Evolutionary conservation across 2,888 invertebrate genomes (phyloP).

Genomic region (Thera obeliscata): DNA sequence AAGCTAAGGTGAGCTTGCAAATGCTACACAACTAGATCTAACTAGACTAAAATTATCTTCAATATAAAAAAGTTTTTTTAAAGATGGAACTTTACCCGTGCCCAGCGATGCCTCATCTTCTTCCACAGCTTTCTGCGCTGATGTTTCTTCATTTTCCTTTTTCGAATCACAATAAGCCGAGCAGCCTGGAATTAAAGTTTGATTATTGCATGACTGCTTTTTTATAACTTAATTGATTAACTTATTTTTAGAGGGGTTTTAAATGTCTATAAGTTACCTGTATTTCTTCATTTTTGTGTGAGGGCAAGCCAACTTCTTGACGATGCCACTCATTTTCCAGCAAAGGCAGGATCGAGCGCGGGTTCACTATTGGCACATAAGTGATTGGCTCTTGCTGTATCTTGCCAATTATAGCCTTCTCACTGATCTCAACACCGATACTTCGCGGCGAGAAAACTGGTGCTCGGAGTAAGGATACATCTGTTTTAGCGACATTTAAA

Average conservation of each 20-base stretch:
- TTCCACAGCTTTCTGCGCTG: slow-evolving; percentile 91
- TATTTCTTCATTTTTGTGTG: slow-evolving; percentile 82
- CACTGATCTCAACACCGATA: slow-evolving; percentile 66
- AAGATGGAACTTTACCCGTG: slow-evolving; percentile 74
- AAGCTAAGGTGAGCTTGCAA: background rate
- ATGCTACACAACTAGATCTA: background rate
- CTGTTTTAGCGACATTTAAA: slow-evolving; percentile 45
- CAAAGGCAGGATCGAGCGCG: slow-evolving; percentile 72
- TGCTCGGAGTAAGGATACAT: slow-evolving; percentile 37
- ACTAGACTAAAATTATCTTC: no score
- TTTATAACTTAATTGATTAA: no score
- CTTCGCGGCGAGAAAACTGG: slow-evolving; percentile 62
- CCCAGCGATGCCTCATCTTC: slow-evolving; percentile 90
- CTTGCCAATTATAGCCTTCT: slow-evolving; percentile 50
- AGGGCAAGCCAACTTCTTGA: slow-evolving; percentile 80
- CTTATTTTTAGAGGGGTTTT: no score
- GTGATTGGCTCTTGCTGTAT: slow-evolving; percentile 68
- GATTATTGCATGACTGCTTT: background rate
- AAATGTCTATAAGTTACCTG: slow-evolving; percentile 42
- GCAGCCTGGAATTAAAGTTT: slow-evolving; percentile 77
- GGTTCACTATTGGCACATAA: slow-evolving; percentile 74
- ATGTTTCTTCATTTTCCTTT: slow-evolving; percentile 94
- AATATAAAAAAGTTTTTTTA: background rate
- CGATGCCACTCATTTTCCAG: slow-evolving; percentile 70
- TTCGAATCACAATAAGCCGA: slow-evolving; percentile 89